Evolutionary conservation across 2,888 invertebrate genomes (phyloP), one percentile per base, ranked within the genome.

Genomic region (Microplitis deprimator): DNA sequence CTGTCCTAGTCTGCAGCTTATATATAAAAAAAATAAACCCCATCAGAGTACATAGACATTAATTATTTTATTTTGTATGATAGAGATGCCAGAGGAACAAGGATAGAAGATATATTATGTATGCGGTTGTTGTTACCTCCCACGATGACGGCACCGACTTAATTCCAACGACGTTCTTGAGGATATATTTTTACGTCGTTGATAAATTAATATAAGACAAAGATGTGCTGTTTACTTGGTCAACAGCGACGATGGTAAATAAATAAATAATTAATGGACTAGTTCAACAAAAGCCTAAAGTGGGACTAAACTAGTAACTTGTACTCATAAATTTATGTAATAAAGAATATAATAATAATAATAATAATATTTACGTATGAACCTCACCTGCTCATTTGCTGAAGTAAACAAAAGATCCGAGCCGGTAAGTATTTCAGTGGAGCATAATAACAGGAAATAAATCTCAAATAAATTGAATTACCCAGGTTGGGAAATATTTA

Each of bases 171-270:
- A 73, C 73, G 65, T 65, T 64, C 73, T 13, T 64, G 16, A n/a
- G 17, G 13, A 64, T 65, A 16, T 62, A 61, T 40, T 62, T 29
- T 40, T 64, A 73, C 64, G 73, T 73, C 73, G 73, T 16, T 73
- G 7, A 59, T 59, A 71, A 5, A 71, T 38, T 59, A 13, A 13
- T 17, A 10, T 1, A 60, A 60, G 8, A 38, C n/a, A 6, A 6
- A 50, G 41, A 20, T 69, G 20, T 50, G 5, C 10, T 50, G 20
- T 13, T 64, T 67, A 67, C 38, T 67, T 38, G 67, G 38, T 38
- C 39, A 38, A 20, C 20, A 8, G 16, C 5, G 62, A 62, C 62
- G 20, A 5, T 67, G 39, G 16, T 38, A 20, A 38, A 29, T 64
- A 20, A 38, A 29, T 64, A 8, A 29, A 64, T 10, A 3, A 64